A percentile compares a stretch with the other conserved stretches of the same genome.
Conservation (phyloP, 2,797 vertebrate species). For the Acanthopagrus latus region DNA sequence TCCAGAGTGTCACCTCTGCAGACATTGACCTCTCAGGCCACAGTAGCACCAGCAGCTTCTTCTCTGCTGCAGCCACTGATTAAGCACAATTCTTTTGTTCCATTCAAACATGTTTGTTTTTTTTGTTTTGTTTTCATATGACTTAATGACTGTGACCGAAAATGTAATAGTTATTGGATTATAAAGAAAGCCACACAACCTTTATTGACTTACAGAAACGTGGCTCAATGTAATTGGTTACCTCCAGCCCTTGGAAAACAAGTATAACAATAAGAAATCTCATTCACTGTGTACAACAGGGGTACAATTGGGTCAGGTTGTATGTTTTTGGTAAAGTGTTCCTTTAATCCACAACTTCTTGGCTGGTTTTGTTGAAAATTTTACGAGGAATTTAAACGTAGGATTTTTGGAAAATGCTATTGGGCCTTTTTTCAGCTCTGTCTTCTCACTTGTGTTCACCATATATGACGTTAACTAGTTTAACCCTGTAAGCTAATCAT, state of each 20-base stretch:
- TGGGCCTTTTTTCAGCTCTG: neutral
- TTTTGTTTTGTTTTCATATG: neutral
- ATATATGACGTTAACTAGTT: neutral
- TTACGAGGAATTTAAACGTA: neutral
- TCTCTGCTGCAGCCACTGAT: neutral
- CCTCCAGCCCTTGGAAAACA: neutral
- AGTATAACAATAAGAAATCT: neutral
- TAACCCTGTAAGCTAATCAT: neutral
- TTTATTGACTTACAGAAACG: neutral
- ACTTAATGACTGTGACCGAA: neutral
- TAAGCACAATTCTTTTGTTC: neutral
- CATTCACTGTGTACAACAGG: neutral
- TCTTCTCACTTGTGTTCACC: constrained; percentile 5
- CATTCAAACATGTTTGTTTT: neutral
- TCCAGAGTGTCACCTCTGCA: neutral
- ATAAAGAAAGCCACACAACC: too few relatives aligned
- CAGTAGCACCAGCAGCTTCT: neutral
- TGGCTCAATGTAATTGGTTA: neutral
- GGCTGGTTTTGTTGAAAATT: neutral
- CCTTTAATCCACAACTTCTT: neutral
- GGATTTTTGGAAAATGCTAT: neutral
- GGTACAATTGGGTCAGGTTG: neutral
- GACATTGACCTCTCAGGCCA: neutral
- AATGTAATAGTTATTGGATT: neutral
- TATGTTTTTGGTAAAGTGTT: neutral